These are phyloP conservation scores for Ara ararauna DNA, from an alignment of 2,797 vertebrate genomes.

Conservation along the genomic window DNA sequence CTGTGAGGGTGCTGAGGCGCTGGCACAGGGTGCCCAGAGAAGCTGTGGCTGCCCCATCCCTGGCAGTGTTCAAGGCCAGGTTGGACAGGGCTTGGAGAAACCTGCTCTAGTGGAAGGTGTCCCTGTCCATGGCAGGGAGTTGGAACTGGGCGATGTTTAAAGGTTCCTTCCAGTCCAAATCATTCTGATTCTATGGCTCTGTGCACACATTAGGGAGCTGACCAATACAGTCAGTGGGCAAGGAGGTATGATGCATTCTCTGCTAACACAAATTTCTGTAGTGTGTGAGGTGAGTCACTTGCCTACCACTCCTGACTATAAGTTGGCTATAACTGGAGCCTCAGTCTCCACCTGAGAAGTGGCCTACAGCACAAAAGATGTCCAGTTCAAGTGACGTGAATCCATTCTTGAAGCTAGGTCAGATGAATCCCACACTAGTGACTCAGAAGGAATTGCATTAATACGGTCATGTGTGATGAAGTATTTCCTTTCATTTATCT, in stretches of 20 bases:
- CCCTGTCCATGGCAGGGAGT: rapidly evolving
- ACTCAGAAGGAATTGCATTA: constrained; percentile 53
- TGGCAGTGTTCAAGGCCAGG: too few species aligned
- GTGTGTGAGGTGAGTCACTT: not conserved
- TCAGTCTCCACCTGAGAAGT: not conserved
- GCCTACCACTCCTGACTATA: not conserved
- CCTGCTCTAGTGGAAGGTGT: rapidly evolving
- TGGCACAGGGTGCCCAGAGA: too few species aligned
- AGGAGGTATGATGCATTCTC: not conserved
- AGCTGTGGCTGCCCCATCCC: too few species aligned
- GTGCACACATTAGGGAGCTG: not conserved
- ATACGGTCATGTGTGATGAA: not conserved
- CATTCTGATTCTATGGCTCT: not conserved
- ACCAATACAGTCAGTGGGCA: not conserved
- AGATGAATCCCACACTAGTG: constrained; percentile 55
- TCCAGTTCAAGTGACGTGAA: constrained; percentile 4
- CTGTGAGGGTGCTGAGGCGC: too few species aligned
- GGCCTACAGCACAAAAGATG: not conserved
- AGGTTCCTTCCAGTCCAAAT: not conserved
- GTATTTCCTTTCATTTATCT: constrained; percentile 60
- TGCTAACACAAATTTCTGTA: not conserved
- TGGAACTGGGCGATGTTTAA: not conserved
- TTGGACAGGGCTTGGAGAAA: rapidly evolving
- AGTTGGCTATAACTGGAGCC: not conserved
- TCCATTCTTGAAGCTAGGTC: not conserved